phyloP scores from a whole-genome alignment of 2,797 vertebrate species.

The Cyclura pinguis region DNA sequence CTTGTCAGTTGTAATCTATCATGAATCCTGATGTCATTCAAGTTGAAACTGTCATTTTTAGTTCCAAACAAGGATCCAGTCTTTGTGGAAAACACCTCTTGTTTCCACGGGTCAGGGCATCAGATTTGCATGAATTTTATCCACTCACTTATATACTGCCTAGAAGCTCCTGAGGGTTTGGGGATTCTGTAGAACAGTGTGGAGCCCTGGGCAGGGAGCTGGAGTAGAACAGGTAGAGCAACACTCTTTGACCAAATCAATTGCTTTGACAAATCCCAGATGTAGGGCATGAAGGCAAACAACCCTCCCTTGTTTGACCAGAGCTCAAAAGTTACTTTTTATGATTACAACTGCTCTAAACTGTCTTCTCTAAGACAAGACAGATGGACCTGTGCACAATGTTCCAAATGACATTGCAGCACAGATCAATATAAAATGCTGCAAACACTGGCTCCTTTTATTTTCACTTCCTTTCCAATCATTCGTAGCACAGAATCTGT shows the following conservation, averaged over 20 bases:
- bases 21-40: background rate
- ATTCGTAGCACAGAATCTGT: background rate
- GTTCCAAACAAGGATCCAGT: background rate
- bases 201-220: too few species aligned
- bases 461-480: background rate
- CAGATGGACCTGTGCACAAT: background rate
- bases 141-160: background rate
- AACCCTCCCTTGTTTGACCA: background rate
- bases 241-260: background rate
- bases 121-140: background rate
- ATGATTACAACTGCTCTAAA: too few species aligned
- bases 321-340: too few species aligned
- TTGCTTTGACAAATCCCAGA: background rate
- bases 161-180: background rate
- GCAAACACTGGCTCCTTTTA: background rate
- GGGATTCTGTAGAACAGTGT: background rate
- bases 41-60: background rate
- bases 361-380: too few species aligned
- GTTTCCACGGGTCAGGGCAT: background rate
- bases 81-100: background rate
- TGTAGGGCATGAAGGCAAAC: background rate
- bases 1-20: too few species aligned
- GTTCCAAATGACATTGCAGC: background rate
- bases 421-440: too few species aligned
- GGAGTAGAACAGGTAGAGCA: background rate